Conservation (phyloP, 2,797 vertebrate species). For the Dermochelys coriacea region DNA sequence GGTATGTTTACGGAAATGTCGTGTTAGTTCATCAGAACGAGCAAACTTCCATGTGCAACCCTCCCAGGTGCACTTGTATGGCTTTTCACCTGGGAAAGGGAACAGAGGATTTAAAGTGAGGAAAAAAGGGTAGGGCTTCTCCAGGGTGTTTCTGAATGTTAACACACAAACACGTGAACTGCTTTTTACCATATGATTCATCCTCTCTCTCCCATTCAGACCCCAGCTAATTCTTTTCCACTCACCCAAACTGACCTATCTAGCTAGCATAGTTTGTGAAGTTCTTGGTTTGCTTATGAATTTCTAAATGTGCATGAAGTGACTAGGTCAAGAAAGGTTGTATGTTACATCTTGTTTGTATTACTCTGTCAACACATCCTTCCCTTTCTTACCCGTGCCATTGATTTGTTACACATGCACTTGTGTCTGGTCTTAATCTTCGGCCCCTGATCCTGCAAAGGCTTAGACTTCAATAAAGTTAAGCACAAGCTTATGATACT, state of each 20-base stretch:
- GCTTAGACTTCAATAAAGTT: neutral
- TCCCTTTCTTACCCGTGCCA: neutral
- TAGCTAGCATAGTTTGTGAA: neutral
- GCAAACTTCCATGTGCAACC: constrained; percentile 99
- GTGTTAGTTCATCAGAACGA: constrained; percentile 97
- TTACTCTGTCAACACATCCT: neutral
- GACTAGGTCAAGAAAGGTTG: neutral
- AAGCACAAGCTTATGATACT: neutral
- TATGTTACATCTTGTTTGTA: neutral
- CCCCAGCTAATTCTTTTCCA: neutral
- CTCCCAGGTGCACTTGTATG: constrained; percentile 98
- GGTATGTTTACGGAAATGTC: constrained; percentile 99
- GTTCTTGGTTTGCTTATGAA: neutral
- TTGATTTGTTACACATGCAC: neutral
- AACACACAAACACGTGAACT: neutral
- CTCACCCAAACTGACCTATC: neutral
- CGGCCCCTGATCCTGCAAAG: neutral
- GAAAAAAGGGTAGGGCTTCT: neutral
- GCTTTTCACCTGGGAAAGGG: constrained; percentile 91
- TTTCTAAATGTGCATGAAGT: rapidly evolving
- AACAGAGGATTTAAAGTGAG: constrained; percentile 17
- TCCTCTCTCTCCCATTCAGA: neutral
- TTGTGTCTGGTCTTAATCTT: neutral
- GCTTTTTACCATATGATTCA: neutral
- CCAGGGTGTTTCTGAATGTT: neutral